Evolutionary conservation across 1,140 invertebrate genomes (phyloP).

Genomic region (Bactericera cockerelli): DNA sequence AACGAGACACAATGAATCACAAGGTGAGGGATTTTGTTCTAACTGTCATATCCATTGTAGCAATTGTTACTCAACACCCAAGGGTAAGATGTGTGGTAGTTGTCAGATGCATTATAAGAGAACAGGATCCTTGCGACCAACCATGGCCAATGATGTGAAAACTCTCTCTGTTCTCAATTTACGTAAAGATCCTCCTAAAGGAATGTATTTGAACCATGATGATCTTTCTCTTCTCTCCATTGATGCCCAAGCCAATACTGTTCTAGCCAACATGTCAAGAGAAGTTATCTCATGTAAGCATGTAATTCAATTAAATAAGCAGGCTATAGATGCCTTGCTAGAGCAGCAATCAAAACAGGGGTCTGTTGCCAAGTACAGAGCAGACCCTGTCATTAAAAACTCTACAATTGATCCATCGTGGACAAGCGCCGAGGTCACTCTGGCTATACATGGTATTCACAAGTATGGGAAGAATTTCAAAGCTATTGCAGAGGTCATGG

Average conservation of each 20-base stretch:
- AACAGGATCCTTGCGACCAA: slow-evolving; percentile 37
- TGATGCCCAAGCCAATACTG: slow-evolving; percentile 36
- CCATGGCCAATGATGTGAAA: slow-evolving; percentile 25
- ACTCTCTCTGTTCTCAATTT: slow-evolving; percentile 2
- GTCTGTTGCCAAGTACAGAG: not conserved
- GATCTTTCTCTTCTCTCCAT: slow-evolving; percentile 72
- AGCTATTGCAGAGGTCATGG: slow-evolving; percentile 86
- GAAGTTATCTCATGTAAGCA: not conserved
- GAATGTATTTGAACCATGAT: slow-evolving; percentile 94
- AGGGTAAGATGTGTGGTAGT: slow-evolving; percentile 2
- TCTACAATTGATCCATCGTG: slow-evolving; percentile 68
- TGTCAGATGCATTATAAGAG: slow-evolving; percentile 30
- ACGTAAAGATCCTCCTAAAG: slow-evolving; percentile 61
- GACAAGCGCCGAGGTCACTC: slow-evolving; percentile 79
- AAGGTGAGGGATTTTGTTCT: slow-evolving; percentile 6
- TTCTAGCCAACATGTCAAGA: not conserved
- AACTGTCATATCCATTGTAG: slow-evolving; percentile 7
- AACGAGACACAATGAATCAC: not conserved
- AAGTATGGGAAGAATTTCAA: slow-evolving; percentile 93
- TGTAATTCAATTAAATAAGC: slow-evolving; percentile 82
- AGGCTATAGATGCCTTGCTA: slow-evolving; percentile 72
- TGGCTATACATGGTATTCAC: slow-evolving; percentile 81
- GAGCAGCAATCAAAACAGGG: slow-evolving; percentile 38
- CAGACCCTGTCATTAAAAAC: slow-evolving; percentile 23
- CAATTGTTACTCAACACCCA: not conserved